Base-by-base conservation (phyloP, 2,797 vertebrate species). In the Poeciliopsis infans region DNA sequence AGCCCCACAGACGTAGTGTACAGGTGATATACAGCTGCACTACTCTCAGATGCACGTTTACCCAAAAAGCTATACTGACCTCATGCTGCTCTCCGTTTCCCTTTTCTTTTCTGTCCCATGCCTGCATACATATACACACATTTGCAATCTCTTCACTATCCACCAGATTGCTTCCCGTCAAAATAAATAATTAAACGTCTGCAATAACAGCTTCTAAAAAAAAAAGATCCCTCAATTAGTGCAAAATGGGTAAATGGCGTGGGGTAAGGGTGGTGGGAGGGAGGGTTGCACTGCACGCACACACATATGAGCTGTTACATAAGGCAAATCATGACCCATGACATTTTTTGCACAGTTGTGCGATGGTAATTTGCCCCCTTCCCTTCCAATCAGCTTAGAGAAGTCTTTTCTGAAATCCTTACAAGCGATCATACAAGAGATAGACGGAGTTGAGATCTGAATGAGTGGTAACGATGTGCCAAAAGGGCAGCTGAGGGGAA, bases 161-260 rank as follows among this genome's bases (percentile, higher is more conserved):
- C 91, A 91, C 93, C 92, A 94, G 92, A 94, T 93, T 92, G 91
- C 93, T 94, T 94, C 94, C 91, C 79, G 87, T 92, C 93, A 93
- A 95, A 95, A 95, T 95, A 95, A 95, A 96, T 96, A 94, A 95
- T 95, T 95, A 93, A 95, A 94, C 91, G 87, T 72, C 33, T 76
- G 90, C 91, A 91, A 93, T 94, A 93, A 91, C 92, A 79, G 92
- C 93, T 93, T 94, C 93, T 79, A 91, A 94, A 94, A 95, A 94
- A 94, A 94, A 95, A 94, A 94, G 87, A 94, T 90, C 90, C 93
- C 87, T 95, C 93, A 93, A 94, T 95, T 95, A 95, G 92, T 90
- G 78, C 87, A 90, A 92, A 94, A 92, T 92, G 92, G 92, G 88
- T 93, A 93, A 93, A 91, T 93, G 92, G 91, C 79, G 46, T 88